Evolutionary conservation across 2,888 invertebrate species (phyloP), one percentile per base, ranked within the genome.

Genomic region (Morpho achilles): DNA sequence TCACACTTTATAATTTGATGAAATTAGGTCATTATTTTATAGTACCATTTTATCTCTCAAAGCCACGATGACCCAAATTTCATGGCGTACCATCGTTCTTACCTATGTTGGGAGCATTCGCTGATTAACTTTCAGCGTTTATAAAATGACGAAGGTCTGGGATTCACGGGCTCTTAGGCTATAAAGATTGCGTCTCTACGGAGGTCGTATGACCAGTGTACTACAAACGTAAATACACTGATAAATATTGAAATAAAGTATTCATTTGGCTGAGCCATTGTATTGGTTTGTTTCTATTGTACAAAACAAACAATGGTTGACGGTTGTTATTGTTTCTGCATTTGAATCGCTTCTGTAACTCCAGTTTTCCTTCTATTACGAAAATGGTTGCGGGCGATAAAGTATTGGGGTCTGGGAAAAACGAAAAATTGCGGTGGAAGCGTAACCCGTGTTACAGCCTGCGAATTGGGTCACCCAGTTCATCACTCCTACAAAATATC

Each of bases 401-500:
- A 49, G 52, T 57, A 48, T 10, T 44, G 49, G 48, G 49, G 22
- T 49, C 43, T 32, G 32, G 23, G 49, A 46, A 56, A 59, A 56
- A 45, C 53, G 49, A 23, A 22, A 41, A 53, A 53, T 46, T 53
- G 53, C 53, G 50, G 50, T 46, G 53, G 8, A 23, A 50, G 53
- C 9, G 44, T 50, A 44, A 50, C 54, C 50, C 54, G 48, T 47
- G 49, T 48, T 51, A 22, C 46, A 40, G 40, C 41, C 47, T 47
- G 46, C 53, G 58, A 53, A 64, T 64, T 65, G 47, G 67, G 65
- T 65, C 61, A 64, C 60, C 59, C 53, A 62, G 62, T 62, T 62
- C 63, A 62, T 64, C 63, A 63, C 62, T 62, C 64, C 56, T 64
- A 58, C 54, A 46, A 52, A 51, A 50, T 60, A 67, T 67, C 63